phyloP scores from a whole-genome alignment of 2,888 invertebrate genomes.

The Escarpia spicata region DNA sequence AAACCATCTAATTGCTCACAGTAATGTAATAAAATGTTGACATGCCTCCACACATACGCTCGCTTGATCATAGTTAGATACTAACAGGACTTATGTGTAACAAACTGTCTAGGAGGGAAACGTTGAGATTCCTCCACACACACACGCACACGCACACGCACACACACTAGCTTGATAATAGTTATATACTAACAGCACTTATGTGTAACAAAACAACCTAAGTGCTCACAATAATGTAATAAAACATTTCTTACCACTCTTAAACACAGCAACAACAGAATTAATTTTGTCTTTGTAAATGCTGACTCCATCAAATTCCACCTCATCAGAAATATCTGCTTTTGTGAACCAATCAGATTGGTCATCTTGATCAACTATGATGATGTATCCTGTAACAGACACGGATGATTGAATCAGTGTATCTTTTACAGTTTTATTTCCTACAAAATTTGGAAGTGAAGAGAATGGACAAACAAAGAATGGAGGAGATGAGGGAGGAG shows the following conservation, averaged over 20 bases:
- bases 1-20: background rate
- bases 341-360: constrained; percentile 22
- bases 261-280: background rate
- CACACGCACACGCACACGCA: no score
- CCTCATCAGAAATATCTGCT: background rate
- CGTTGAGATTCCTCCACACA: no score
- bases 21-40: background rate
- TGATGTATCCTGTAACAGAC: background rate
- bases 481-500: no score
- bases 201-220: no score
- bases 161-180: no score
- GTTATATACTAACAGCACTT: no score
- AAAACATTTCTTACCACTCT: background rate
- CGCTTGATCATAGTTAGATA: no score
- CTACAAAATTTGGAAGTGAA: background rate
- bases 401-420: background rate
- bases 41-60: no score
- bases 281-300: constrained; percentile 17
- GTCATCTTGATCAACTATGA: background rate
- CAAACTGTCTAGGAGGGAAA: no score
- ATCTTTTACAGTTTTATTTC: background rate
- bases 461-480: no score
- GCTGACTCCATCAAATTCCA: background rate
- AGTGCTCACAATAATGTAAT: background rate
- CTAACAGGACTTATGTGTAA: no score